Evolutionary conservation across 2,797 vertebrate species (phyloP).

Genomic region (Knipowitschia caucasica): DNA sequence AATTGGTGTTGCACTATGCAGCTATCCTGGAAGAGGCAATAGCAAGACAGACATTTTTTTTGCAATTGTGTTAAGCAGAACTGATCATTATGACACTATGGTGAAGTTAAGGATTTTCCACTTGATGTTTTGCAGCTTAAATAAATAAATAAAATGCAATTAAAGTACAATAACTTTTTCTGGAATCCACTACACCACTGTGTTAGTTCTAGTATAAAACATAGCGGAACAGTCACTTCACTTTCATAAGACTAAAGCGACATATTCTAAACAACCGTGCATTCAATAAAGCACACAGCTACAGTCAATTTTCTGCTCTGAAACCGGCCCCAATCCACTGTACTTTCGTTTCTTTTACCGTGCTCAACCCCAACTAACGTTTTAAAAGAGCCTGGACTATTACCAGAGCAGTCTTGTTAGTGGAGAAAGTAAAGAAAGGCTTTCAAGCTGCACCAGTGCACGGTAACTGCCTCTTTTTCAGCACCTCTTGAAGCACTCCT

Average conservation of each 20-base stretch:
- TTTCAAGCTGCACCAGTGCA: constrained; percentile 23
- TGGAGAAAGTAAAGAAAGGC: constrained; percentile 25
- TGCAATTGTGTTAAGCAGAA: too few relatives aligned
- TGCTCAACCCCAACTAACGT: background rate
- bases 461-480: constrained; percentile 28
- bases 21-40: too few relatives aligned
- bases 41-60: too few relatives aligned
- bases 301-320: constrained; percentile 1
- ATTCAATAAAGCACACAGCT: background rate
- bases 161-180: background rate
- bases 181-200: background rate
- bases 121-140: too few relatives aligned
- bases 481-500: constrained; percentile 34
- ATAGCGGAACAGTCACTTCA: background rate
- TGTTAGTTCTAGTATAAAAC: background rate
- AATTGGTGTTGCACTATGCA: background rate
- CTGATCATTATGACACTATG: too few relatives aligned
- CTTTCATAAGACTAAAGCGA: background rate
- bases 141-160: too few relatives aligned
- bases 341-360: background rate
- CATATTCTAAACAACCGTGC: constrained; percentile 3
- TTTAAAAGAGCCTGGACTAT: constrained; percentile 12
- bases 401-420: constrained; percentile 11
- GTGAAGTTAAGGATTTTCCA: too few relatives aligned
- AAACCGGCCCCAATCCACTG: background rate